Evolutionary conservation across 2,888 invertebrate genomes (phyloP), one percentile per base, ranked within the genome.

Genomic region (Artemia sinica): DNA sequence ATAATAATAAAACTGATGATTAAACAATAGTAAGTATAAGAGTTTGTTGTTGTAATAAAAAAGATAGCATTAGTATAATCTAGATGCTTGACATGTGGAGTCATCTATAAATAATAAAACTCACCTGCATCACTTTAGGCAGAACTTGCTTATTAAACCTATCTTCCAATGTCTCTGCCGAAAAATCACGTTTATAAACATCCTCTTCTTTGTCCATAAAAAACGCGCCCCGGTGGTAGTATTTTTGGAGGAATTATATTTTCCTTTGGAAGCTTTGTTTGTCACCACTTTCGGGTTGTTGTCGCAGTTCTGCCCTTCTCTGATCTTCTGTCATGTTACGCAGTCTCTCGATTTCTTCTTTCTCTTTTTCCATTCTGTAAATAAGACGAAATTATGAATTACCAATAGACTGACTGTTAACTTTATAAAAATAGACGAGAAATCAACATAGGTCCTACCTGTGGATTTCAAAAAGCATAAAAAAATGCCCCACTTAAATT

Each of bases 221-320:
- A 84, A 98, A 99, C 5, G 93, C 97, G 79, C 98, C 98, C 76
- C 98, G 87, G 82, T 99, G 98, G 78, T 94, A 99, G 79, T 98
- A 99, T 77, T 99, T 99, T 81, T 99, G 98, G 74, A 99, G 81
- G 80, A 97, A 99, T 97, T 97, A 82, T 98, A 98, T 81, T 98
- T 98, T 71, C 98, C 96, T 80, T 96, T 96, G 68, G 86, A 84
- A 0, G 91, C 87, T 78, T 96, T 94, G 80, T 99, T 99, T 8
- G 93, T 92, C 71, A 97, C 83, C 13, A 84, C 76, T 79, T 94
- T 95, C 0, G 97, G 97, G 81, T 97, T 96, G 69, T 88, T n/a
- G 79, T 68, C 93, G 84, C 70, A 88, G 80, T 76, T 96, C 96
- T 70, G 88, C 84, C 14, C 93, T 82, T 9, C 98, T 83, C 76